Base-by-base conservation (phyloP, 2,888 invertebrate genomes). In the Girardia tigrina region DNA sequence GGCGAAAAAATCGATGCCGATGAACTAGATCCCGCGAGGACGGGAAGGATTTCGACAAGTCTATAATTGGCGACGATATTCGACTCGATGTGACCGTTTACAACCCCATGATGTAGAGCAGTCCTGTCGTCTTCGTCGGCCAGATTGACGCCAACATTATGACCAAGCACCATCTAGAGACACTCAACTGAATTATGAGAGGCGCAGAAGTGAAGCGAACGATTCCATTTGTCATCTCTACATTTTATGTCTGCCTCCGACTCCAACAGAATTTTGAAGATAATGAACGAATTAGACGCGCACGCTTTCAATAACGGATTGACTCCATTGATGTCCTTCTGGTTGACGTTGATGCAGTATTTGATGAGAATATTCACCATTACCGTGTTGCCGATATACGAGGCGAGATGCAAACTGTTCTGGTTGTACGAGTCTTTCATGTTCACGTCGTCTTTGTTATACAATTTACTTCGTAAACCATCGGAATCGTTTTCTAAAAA, bases 191-290 rank as follows among this genome's bases (percentile, higher is more conserved):
- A 56, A 56, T 56, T 56, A 56, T 56, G 56, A 6, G 56, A n/a
- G n/a, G 56, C 56, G 23, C 56, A 56, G 2, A 56, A 6, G 56
- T 56, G 56, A 56, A 56, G 56, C n/a, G 56, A n/a, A 56, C 56
- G 56, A 56, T 16, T 56, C 56, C 56, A 56, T 56, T n/a, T 56
- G 23, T 56, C 23, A 56, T 56, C 56, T 56, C 56, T 56, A 23
- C 56, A 56, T 6, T 56, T 56, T 56, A 23, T 56, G n/a, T 56
- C 56, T 6, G n/a, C 56, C n/a, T n/a, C n/a, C 4, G 56, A n/a
- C n/a, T n/a, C 23, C 2, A 56, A 12, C n/a, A 56, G 56, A n/a
- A 8, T n/a, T 56, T 4, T 56, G 6, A 56, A n/a, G 56, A 56
- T n/a, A n/a, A 4, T 56, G 23, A 20, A 23, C n/a, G 56, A 56